Conservation (phyloP, 2,797 vertebrate genomes). For the Lagorchestes hirsutus region DNA sequence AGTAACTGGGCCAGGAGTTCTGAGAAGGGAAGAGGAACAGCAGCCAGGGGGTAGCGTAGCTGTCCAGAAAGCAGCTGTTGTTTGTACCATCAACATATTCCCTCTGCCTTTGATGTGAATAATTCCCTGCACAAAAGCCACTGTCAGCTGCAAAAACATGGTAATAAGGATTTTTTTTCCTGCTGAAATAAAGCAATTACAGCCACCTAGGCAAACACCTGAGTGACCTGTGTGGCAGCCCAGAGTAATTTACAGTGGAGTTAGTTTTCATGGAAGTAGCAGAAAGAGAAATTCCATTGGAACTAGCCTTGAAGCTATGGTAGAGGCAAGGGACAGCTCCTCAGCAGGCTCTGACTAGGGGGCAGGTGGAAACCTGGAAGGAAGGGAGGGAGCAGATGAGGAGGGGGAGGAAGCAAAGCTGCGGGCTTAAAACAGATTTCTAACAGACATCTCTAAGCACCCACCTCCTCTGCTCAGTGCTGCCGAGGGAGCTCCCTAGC, state of each 20-base stretch:
- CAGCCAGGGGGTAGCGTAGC: neutral
- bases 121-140: conserved; percentile 66
- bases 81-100: neutral
- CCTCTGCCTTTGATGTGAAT: conserved; percentile 56
- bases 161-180: conserved; percentile 55
- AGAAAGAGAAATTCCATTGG: neutral
- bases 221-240: conserved; percentile 52
- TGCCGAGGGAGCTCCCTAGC: fast-evolving
- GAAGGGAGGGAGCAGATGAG: neutral
- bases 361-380: neutral
- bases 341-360: neutral
- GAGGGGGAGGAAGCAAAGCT: neutral
- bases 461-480: neutral
- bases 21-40: neutral
- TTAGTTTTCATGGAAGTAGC: conserved; percentile 60
- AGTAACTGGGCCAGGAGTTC: neutral
- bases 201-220: conserved; percentile 56
- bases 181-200: conserved; percentile 72
- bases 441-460: neutral
- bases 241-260: conserved; percentile 62
- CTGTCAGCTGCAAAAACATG: conserved; percentile 66
- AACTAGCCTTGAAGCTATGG: neutral
- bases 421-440: neutral
- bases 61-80: conserved; percentile 45
- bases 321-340: neutral